Conservation (phyloP, 2,888 invertebrate species). For the Zygothrica quintamaculata region DNA sequence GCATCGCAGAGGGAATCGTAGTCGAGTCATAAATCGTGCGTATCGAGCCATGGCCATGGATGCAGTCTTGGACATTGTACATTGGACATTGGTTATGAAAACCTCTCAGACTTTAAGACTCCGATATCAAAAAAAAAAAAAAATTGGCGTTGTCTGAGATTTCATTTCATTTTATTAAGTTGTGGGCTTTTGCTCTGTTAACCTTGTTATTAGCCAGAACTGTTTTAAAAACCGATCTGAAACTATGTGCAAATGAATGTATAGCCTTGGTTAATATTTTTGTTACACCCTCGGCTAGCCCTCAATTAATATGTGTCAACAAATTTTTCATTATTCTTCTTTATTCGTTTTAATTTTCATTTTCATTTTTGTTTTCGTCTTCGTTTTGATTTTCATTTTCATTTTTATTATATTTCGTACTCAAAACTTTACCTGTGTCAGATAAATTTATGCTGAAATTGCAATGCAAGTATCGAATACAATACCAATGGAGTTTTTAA, state of each 20-base stretch:
- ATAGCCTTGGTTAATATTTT: conserved; percentile 31
- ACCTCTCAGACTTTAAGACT: conserved; percentile 2
- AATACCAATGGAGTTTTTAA: conserved; percentile 4
- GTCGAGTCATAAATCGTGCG: conserved; percentile 51
- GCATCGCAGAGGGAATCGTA: conserved; percentile 38
- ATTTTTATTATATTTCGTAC: conserved; percentile 38
- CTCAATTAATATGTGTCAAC: conserved; percentile 60
- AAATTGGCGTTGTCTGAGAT: neutral
- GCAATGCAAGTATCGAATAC: conserved; percentile 44
- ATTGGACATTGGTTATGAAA: neutral
- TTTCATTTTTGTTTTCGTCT: conserved; percentile 31
- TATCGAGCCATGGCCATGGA: conserved; percentile 37
- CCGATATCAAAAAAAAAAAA: no score
- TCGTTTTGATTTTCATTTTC: conserved; percentile 30
- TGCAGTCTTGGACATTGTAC: neutral
- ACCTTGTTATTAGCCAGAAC: no score
- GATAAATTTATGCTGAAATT: conserved; percentile 71
- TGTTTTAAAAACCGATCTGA: no score
- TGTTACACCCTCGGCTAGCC: conserved; percentile 19
- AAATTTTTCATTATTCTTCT: conserved; percentile 35
- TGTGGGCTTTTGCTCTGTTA: no score
- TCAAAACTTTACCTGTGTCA: conserved; percentile 56
- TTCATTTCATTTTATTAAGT: no score
- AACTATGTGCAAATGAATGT: no score
- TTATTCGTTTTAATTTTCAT: conserved; percentile 35